Evolutionary conservation across 2,888 invertebrate genomes (phyloP).

Genomic region (Minunthozetes semirufus): DNA sequence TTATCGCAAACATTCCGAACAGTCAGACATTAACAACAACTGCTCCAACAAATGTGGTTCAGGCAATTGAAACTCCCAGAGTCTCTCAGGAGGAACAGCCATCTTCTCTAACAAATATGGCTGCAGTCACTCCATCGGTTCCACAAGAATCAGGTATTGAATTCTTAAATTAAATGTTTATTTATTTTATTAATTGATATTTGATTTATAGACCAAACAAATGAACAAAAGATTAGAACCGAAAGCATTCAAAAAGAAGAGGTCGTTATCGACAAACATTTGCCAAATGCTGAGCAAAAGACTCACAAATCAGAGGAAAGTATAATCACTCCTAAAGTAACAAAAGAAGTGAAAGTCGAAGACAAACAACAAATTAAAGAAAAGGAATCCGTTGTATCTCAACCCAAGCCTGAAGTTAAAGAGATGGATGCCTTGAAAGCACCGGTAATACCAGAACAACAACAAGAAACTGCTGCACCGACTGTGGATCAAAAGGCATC

Average conservation of each 20-base stretch:
- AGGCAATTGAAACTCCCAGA: slow-evolving; percentile 33
- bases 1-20: slow-evolving; percentile 30
- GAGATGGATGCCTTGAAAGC: too few species aligned
- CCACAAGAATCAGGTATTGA: background rate
- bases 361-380: background rate
- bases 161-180: too few species aligned
- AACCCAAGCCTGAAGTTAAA: background rate
- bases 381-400: background rate
- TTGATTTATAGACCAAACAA: background rate
- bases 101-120: background rate
- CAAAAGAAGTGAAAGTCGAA: background rate
- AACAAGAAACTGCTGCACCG: too few species aligned
- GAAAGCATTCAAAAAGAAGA: background rate
- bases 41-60: slow-evolving; percentile 30
- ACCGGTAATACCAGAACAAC: too few species aligned
- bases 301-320: background rate
- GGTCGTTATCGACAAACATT: too few species aligned
- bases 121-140: background rate
- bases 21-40: slow-evolving; percentile 16
- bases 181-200: background rate
- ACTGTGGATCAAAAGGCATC: too few species aligned
- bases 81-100: slow-evolving; percentile 15
- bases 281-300: background rate
- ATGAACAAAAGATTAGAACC: background rate
- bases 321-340: background rate